Evolutionary conservation across 2,888 invertebrate genomes (phyloP), one percentile per base, ranked within the genome.

Genomic region (Calameuta idolon): DNA sequence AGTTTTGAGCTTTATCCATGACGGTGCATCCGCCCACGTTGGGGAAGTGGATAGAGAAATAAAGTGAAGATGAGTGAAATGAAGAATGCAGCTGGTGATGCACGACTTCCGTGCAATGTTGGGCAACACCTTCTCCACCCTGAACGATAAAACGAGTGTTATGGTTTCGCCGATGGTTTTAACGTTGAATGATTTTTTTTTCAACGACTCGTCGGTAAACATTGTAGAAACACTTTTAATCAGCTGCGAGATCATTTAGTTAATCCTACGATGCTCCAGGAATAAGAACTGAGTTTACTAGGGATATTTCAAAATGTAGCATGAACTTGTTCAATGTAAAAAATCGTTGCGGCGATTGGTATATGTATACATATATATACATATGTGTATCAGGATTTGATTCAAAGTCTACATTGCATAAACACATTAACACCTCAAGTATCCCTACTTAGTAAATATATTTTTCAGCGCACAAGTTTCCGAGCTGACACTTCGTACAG

Each of bases 1-100:
- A 87, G 80, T 87, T 87, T 84, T 77, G 23, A 55, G 55, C 9
- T 55, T 55, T 55, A 15, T 9, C 55, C 55, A 23, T 55, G 55
- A 55, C 55, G 23, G 9, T 55, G 55, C 55, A 55, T 55, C 55
- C 55, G 55, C 55, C 23, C 9, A 5, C 23, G 9, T 55, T 55
- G 9, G 55, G 23, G 55, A 55, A 55, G 55, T 23, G 55, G 23
- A 55, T 55, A 55, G 55, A 55, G 55, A 55, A 9, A 23, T 55
- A 55, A 23, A 55, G 23, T 1, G 55, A 55, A 55, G 55, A 55
- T 23, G 55, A 55, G 23, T 55, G 55, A 55, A 55, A 55, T 55
- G 23, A 5, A 55, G 23, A 55, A 23, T 9, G 23, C 55, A 23
- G 55, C 9, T 55, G 71, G 31, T 71, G 71, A 71, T 71, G 31